Evolutionary conservation across 2,888 invertebrate species (phyloP), one percentile per base, ranked within the genome.

Genomic region (Lamproptera curius): DNA sequence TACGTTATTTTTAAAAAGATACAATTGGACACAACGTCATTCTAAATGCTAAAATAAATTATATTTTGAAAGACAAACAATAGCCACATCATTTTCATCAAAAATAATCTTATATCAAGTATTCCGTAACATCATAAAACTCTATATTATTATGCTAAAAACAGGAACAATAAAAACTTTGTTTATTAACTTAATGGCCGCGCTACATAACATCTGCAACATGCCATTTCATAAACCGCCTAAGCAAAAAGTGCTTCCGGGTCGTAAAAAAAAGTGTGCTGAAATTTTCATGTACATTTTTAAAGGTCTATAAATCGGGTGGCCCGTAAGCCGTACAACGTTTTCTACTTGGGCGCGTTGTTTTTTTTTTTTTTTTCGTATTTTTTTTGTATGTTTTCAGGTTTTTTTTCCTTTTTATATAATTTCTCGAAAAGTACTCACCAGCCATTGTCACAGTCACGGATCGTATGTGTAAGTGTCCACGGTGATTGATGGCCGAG

Each of bases 401-500:
- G 48, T 51, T 42, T 47, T 46, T 51, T 37, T 41, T 47, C 13
- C 39, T 61, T 58, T 59, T 63, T 61, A 61, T 65, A 5, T 58
- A 62, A 63, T 61, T 54, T 56, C 52, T 56, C 55, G 60, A 65
- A 55, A 62, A 59, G 54, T 59, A 61, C 61, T 61, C 55, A 62
- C 59, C 56, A 41, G 55, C 50, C 59, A 67, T 63, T 68, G 70
- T 73, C 62, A 69, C 57, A 60, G 60, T 37, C 57, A 62, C 56
- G 61, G 60, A 55, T 57, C 55, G 59, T 58, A 57, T 65, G 67
- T 72, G 73, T 73, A 70, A 73, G 72, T 67, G 62, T 69, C 70
- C 67, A n/a, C 57, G 40, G 59, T 79, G 82, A 82, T 80, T 76
- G 79, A 82, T 80, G 72, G 61, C 50, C 52, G 47, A 51, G 59